phyloP scores from a whole-genome alignment of 2,113 vertebrate genomes.

The Neotragus moschatus region DNA sequence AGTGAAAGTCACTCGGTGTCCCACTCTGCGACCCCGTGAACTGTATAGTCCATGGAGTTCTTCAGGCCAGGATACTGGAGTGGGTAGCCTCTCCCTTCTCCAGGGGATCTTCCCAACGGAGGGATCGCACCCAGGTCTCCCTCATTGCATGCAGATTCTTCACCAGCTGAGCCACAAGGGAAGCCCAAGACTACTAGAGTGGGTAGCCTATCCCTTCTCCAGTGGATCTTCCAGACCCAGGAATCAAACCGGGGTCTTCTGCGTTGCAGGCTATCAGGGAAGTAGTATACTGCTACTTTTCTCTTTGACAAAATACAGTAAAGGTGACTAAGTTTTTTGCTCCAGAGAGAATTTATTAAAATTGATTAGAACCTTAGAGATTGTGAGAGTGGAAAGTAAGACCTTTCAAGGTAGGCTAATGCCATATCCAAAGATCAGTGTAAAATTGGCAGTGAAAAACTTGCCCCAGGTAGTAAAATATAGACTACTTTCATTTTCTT shows the following conservation, averaged over 20 bases:
- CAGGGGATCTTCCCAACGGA: background rate
- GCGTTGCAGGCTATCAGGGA: background rate
- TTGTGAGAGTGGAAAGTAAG: background rate
- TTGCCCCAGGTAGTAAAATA: background rate
- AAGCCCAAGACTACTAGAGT: background rate
- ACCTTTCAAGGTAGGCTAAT: slow-evolving; percentile 7
- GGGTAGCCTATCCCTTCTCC: background rate
- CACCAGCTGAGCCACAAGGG: background rate
- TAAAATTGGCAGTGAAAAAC: background rate
- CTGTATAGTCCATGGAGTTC: background rate
- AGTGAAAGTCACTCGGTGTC: background rate
- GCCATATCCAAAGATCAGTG: background rate
- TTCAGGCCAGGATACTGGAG: background rate
- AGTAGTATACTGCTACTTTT: background rate
- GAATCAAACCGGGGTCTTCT: background rate
- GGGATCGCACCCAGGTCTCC: background rate
- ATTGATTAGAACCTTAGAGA: background rate
- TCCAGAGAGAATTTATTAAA: background rate
- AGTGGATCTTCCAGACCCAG: background rate
- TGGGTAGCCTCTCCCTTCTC: background rate
- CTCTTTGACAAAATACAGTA: background rate
- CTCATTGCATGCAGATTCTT: background rate
- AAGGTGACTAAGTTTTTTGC: slow-evolving; percentile 10
- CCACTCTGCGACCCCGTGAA: fast-evolving
- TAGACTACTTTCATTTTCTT: slow-evolving; percentile 11